These are phyloP conservation scores for Pterocles orientalis DNA, from an alignment of 2,113 vertebrate genomes.

Conservation along the genomic window DNA sequence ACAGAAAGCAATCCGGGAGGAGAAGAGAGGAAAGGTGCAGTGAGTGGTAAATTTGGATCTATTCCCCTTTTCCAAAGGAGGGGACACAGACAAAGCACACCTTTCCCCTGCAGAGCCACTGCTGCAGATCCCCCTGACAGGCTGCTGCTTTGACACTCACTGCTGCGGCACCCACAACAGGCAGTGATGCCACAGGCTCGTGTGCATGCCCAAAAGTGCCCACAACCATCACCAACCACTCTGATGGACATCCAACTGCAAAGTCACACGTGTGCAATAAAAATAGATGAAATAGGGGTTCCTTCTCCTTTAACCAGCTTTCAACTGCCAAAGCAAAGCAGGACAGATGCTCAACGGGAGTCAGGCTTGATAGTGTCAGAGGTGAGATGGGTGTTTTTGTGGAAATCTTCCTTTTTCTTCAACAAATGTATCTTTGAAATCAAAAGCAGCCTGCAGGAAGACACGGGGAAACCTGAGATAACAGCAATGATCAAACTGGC, in stretches of 20 bases:
- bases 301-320: neutral
- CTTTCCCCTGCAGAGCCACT: neutral
- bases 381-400: neutral
- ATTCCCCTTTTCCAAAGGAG: neutral
- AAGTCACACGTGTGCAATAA: neutral
- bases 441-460: neutral
- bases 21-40: neutral
- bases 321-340: neutral
- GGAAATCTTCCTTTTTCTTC: neutral
- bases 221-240: neutral
- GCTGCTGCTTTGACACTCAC: fast-evolving
- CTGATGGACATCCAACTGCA: neutral
- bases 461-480: neutral
- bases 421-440: neutral
- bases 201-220: fast-evolving
- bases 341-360: neutral
- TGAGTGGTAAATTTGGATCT: neutral
- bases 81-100: neutral
- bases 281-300: neutral
- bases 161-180: fast-evolving
- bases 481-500: neutral
- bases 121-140: fast-evolving
- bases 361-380: fast-evolving
- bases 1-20: neutral
- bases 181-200: neutral